Percentiles rank a stretch among this genome's conserved stretches.
Conservation (phyloP, 2,797 vertebrate species). For the Hapalemur alaotrensis region DNA sequence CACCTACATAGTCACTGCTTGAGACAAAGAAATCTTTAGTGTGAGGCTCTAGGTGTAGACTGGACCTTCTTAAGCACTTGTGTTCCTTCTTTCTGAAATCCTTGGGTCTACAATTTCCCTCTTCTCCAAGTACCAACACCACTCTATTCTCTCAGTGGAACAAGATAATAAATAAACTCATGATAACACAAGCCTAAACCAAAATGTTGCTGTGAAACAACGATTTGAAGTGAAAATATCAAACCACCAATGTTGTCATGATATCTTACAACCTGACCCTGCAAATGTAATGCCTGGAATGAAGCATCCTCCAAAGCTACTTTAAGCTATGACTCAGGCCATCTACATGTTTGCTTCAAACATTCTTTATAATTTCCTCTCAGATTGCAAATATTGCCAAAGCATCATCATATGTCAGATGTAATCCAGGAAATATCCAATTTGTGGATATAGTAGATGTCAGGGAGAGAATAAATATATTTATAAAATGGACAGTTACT, state of each 20-base stretch:
- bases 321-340: conserved; percentile 69
- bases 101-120: background rate
- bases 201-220: conserved; percentile 52
- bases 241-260: background rate
- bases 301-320: conserved; percentile 69
- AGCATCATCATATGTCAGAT: conserved; percentile 50
- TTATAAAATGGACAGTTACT: conserved; percentile 84
- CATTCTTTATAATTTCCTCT: conserved; percentile 54
- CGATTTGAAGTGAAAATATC: conserved; percentile 9
- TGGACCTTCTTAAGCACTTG: background rate
- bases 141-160: background rate
- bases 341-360: conserved; percentile 78
- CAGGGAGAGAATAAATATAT: conserved; percentile 85
- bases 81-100: background rate
- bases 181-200: conserved; percentile 26
- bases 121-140: background rate
- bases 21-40: background rate
- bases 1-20: background rate
- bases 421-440: conserved; percentile 63
- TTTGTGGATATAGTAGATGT: conserved; percentile 79
- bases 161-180: conserved; percentile 26
- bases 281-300: conserved; percentile 66
- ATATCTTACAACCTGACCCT: background rate
- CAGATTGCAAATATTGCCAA: conserved; percentile 60
- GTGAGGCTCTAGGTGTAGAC: background rate